Base-by-base conservation (phyloP, 2,797 vertebrate genomes). In the Muraenolepis orangiensis region DNA sequence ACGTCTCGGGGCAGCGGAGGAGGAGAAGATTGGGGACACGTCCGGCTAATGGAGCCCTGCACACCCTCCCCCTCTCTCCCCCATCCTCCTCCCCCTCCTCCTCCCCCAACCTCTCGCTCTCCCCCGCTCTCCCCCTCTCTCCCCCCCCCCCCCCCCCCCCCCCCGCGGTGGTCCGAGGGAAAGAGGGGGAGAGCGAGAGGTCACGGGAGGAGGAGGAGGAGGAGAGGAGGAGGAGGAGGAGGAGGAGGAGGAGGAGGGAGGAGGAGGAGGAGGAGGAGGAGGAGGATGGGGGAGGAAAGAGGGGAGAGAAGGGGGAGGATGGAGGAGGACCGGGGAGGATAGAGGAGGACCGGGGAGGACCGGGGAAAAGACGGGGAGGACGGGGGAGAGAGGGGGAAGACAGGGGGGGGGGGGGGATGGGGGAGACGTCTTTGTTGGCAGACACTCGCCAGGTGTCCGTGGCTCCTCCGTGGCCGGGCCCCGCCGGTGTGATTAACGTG, bases 11-110 rank as follows among this genome's bases (percentile, higher is more conserved):
- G 51, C 51, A 23, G 51, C 51, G 20, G 51, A 6, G n/a, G 3
- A 51, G 8, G 34, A 87, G 84, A 87, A 87, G 84, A 87, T 78
- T 85, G 86, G 82, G 80, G 80, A 83, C 78, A 74, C 5, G 76
- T 81, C 74, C 78, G 7, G 26, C 80, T 90, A 90, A 91, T 91
- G 64, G 86, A 82, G 78, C 87, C 87, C 76, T 90, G 88, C n/a
- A n/a, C n/a, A n/a, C n/a, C n/a, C n/a, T n/a, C n/a, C n/a, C n/a
- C n/a, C n/a, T n/a, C n/a, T n/a, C n/a, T n/a, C n/a, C n/a, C n/a
- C n/a, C n/a, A n/a, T n/a, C n/a, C n/a, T n/a, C n/a, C n/a, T n/a
- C n/a, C n/a, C n/a, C n/a, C n/a, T n/a, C n/a, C n/a, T n/a, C n/a
- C n/a, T n/a, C n/a, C n/a, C n/a, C n/a, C n/a, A n/a, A n/a, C n/a